Evolutionary conservation across 2,888 invertebrate species (phyloP).

Genomic region (Drosophila maculinotata): DNA sequence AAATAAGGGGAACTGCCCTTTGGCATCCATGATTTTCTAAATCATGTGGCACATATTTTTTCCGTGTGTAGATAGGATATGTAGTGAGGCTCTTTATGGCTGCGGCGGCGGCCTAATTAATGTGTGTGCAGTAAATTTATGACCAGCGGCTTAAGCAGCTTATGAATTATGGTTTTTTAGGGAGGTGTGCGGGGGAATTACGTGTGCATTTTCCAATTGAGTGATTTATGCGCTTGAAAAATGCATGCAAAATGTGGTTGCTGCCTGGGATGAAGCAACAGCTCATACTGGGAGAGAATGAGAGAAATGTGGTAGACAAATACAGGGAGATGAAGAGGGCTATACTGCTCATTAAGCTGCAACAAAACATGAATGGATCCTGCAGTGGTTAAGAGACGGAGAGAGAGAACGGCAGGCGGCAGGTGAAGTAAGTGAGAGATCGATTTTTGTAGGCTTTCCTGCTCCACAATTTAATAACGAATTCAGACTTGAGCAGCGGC

Average conservation of each 20-base stretch:
- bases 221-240: slow-evolving; percentile 77
- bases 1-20: too few relatives aligned
- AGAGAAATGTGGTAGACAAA: neutral
- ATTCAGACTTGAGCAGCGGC: neutral
- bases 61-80: neutral
- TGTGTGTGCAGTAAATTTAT: slow-evolving; percentile 74
- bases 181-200: neutral
- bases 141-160: slow-evolving; percentile 74
- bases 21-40: too few relatives aligned
- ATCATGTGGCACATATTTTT: too few relatives aligned
- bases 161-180: slow-evolving; percentile 69
- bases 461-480: too few relatives aligned
- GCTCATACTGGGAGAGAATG: neutral
- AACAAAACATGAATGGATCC: slow-evolving; percentile 28
- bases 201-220: slow-evolving; percentile 76
- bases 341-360: slow-evolving; percentile 35
- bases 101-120: slow-evolving; percentile 69
- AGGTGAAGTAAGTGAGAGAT: neutral
- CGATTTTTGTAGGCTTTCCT: neutral
- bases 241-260: slow-evolving; percentile 63
- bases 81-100: slow-evolving; percentile 41
- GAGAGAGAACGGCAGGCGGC: neutral
- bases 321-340: neutral
- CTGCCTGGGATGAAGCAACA: slow-evolving; percentile 33
- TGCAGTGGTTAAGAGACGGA: slow-evolving; percentile 1